These are phyloP conservation scores for Scaptomyza polygonia DNA, from an alignment of 2,888 invertebrate genomes.

Conservation along the genomic window DNA sequence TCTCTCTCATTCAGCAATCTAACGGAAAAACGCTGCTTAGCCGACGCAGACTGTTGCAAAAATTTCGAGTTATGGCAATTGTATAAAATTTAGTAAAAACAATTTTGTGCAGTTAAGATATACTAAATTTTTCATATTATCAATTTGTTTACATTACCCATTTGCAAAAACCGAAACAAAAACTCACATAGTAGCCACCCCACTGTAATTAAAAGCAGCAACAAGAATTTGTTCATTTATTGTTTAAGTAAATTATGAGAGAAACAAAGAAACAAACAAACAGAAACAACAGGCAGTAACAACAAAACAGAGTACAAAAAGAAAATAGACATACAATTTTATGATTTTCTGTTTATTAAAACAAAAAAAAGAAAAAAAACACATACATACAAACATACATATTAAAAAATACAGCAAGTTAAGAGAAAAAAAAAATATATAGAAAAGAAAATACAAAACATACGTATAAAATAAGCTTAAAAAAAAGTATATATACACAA, in stretches of 20 bases:
- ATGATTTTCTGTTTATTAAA: conserved; percentile 62
- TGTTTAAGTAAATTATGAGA: conserved; percentile 50
- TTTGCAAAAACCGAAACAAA: conserved; percentile 34
- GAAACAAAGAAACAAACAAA: conserved; percentile 35
- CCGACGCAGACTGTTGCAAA: conserved; percentile 16
- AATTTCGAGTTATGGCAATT: conserved; percentile 28
- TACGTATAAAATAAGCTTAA: conserved; percentile 27
- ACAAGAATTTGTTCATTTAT: conserved; percentile 52
- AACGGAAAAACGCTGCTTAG: conserved; percentile 7
- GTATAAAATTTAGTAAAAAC: conserved; percentile 52
- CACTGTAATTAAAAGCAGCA: conserved; percentile 65
- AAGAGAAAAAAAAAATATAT: conserved; percentile 35
- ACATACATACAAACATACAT: conserved; percentile 31
- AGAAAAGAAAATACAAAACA: conserved; percentile 17
- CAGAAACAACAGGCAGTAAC: conserved; percentile 56
- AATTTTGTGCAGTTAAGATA: conserved; percentile 50
- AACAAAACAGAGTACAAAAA: conserved; percentile 74
- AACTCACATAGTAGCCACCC: conserved; percentile 49
- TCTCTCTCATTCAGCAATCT: not conserved
- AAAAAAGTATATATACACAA: conserved; percentile 17
- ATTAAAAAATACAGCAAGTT: conserved; percentile 32
- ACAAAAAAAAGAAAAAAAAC: conserved; percentile 25
- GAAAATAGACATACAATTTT: conserved; percentile 71
- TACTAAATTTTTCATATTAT: conserved; percentile 17
- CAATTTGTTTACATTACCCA: conserved; percentile 37